Base-by-base conservation (phyloP, 2,888 invertebrate species). In the Oligia latruncula region DNA sequence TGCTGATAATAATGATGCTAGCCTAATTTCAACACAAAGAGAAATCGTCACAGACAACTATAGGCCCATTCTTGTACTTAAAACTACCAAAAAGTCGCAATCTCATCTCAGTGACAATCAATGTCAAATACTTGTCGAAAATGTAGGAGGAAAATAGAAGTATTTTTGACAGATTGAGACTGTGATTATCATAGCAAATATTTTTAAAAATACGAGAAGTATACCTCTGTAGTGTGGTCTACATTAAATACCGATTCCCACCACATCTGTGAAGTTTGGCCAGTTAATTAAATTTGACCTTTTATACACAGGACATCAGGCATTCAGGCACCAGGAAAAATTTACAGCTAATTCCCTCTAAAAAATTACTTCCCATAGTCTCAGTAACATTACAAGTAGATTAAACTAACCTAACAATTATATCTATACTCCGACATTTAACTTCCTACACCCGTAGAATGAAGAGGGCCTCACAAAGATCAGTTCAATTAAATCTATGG, bases 401-500 rank as follows among this genome's bases (percentile, higher is more conserved):
- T 52, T 43, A 23, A 29, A 43, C 20, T 4, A 74, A 20, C 52
- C 4, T 43, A 20, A 73, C 17, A 71, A 58, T 64, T 74, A 78
- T n/a, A 78, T 46, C 11, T 43, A 40, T 60, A 74, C 58, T 55
- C 40, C 20, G 29, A 49, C 52, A 73, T 66, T 67, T 67, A 78
- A 70, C 23, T 81, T 77, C 77, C 72, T 80, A 80, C 76, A 83
- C 78, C 86, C 91, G 74, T 64, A 8, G 72, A 77, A 75, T 78
- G 84, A 65, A 75, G 86, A 80, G 82, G 92, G 92, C 92, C 92
- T 88, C 91, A 78, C 81, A 29, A 70, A 86, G 88, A 90, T 88
- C 89, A 78, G 83, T 90, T 91, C 91, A 93, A 93, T 93, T 93
- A 93, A 92, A 90, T 89, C 83, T 89, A 87, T 77, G 85, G 81